Conservation (phyloP, 2,113 vertebrate species). For the Istiophorus platypterus region DNA sequence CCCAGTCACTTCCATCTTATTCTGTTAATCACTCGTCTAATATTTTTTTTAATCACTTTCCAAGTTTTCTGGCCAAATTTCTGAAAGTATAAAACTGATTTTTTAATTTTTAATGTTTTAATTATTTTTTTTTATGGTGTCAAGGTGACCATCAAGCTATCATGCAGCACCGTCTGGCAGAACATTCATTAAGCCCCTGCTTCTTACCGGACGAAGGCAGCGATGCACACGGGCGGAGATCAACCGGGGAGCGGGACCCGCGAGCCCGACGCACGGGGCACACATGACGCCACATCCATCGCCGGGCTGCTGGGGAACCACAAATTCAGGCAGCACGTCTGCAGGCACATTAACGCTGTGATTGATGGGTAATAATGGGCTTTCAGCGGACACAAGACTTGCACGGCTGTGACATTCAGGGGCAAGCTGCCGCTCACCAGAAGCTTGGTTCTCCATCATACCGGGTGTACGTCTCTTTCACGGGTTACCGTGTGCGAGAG, state of each 20-base stretch:
- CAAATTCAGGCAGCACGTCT: slow-evolving; percentile 17
- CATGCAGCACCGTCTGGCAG: not conserved
- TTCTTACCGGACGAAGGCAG: slow-evolving; percentile 4
- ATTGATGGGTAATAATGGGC: slow-evolving; percentile 52
- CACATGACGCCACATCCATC: slow-evolving; percentile 18
- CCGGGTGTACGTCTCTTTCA: slow-evolving; percentile 5
- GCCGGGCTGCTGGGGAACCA: not conserved
- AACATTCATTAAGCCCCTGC: not conserved
- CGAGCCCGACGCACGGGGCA: not conserved
- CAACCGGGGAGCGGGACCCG: not conserved
- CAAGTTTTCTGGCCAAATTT: too few relatives aligned
- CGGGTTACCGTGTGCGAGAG: not conserved
- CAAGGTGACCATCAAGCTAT: too few relatives aligned
- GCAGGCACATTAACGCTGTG: slow-evolving; percentile 35
- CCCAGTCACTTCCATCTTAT: too few relatives aligned
- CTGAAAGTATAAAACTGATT: too few relatives aligned
- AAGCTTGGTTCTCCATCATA: slow-evolving; percentile 16
- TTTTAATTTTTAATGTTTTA: too few relatives aligned
- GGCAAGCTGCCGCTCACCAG: slow-evolving; percentile 5
- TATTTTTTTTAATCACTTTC: too few relatives aligned
- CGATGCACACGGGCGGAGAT: not conserved
- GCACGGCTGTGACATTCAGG: slow-evolving; percentile 26
- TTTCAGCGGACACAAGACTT: slow-evolving; percentile 48
- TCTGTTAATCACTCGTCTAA: too few relatives aligned
- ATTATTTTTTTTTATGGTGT: too few relatives aligned